phyloP scores from a whole-genome alignment of 30 jellyfish, hydroid and myxozoan species.

The Phacellophora camtschatica region DNA sequence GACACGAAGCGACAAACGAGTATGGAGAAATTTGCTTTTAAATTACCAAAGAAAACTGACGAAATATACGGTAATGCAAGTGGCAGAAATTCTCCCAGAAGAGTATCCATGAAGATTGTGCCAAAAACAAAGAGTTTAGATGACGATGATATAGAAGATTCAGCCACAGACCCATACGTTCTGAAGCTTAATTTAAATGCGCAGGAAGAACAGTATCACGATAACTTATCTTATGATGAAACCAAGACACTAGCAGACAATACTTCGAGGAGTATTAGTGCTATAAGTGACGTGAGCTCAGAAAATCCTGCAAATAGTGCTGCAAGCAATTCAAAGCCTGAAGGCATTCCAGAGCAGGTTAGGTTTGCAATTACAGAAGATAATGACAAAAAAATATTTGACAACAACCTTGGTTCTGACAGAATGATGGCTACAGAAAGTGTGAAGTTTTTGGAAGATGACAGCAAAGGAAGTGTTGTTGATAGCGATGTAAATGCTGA shows the following conservation, averaged over 20 bases:
- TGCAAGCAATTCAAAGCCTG: neutral
- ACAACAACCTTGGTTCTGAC: neutral
- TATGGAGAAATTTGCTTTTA: conserved; percentile 25
- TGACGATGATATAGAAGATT: neutral
- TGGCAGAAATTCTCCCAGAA: no score
- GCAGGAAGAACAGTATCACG: neutral
- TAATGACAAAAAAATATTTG: neutral
- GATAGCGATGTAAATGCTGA: neutral
- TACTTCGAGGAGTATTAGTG: neutral
- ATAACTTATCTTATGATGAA: neutral
- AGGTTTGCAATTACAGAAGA: no score
- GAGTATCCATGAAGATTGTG: neutral
- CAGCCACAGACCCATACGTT: neutral
- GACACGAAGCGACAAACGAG: neutral
- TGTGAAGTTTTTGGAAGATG: neutral
- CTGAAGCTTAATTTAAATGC: neutral
- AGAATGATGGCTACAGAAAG: neutral
- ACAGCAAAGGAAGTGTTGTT: neutral
- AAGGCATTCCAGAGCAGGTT: no score
- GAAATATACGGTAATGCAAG: neutral
- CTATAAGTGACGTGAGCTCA: neutral
- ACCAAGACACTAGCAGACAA: neutral
- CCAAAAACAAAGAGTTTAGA: neutral
- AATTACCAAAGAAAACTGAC: neutral
- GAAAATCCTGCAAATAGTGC: neutral